A percentile compares a stretch with the other conserved stretches of the same genome.
These are phyloP conservation scores for Antheraea mylitta DNA, from an alignment of 1,140 invertebrate species.

Conservation along the genomic window DNA sequence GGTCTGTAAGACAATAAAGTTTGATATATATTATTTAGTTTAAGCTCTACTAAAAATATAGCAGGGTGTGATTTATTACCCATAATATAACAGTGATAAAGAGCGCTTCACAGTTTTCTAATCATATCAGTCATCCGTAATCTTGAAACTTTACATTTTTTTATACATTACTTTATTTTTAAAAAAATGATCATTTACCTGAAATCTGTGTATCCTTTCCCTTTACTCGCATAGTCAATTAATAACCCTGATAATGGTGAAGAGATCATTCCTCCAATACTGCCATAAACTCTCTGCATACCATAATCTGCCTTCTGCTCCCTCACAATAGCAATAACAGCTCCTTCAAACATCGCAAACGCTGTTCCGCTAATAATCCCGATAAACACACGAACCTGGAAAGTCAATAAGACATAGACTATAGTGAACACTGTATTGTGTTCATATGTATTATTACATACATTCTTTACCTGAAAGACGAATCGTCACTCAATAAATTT, in stretches of 20 bases:
- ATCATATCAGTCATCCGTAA: too few species aligned
- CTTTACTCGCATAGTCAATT: conserved; percentile 83
- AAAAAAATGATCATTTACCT: conserved; percentile 71
- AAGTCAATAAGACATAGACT: not conserved
- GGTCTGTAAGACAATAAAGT: conserved; percentile 76
- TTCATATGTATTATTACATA: too few species aligned
- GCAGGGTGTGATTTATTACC: too few species aligned
- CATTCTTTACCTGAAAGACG: too few species aligned
- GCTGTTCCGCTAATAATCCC: conserved; percentile 86
- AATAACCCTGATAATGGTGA: conserved; percentile 87
- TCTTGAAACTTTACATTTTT: too few species aligned
- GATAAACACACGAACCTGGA: conserved; percentile 84
- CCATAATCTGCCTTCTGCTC: conserved; percentile 90
- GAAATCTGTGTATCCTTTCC: conserved; percentile 84
- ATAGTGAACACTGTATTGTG: too few species aligned
- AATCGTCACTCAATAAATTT: too few species aligned
- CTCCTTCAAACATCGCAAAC: conserved; percentile 91
- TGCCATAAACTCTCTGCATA: conserved; percentile 88
- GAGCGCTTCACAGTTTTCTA: too few species aligned
- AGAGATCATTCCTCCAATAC: conserved; percentile 88
- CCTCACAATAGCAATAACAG: conserved; percentile 87
- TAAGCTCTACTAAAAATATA: too few species aligned
- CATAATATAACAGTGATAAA: too few species aligned
- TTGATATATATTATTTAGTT: too few species aligned
- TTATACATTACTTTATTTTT: too few species aligned